Conservation (phyloP, 2,888 invertebrate species). For the Apocheima hispidaria region DNA sequence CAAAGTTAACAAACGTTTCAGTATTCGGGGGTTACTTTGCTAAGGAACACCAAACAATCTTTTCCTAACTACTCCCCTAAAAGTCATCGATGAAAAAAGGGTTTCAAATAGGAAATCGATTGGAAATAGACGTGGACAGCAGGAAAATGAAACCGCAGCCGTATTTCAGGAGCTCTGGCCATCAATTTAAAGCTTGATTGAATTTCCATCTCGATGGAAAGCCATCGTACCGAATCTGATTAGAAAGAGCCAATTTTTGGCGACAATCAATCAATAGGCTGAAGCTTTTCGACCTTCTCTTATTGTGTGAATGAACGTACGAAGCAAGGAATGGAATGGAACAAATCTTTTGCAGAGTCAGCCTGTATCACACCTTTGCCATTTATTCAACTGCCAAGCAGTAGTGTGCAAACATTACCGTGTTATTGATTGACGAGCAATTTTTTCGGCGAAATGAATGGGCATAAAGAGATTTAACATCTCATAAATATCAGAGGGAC, state of each 20-base stretch:
- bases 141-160: slow-evolving; percentile 34
- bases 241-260: slow-evolving; percentile 33
- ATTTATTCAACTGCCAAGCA: too few species aligned
- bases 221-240: slow-evolving; percentile 25
- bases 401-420: too few species aligned
- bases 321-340: neutral
- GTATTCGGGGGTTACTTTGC: too few species aligned
- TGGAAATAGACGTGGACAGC: slow-evolving; percentile 29
- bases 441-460: too few species aligned
- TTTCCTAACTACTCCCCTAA: slow-evolving; percentile 17
- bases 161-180: slow-evolving; percentile 28
- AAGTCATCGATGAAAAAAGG: slow-evolving; percentile 20
- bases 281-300: slow-evolving; percentile 9
- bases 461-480: too few species aligned
- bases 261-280: slow-evolving; percentile 26
- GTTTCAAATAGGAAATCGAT: slow-evolving; percentile 36
- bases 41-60: too few species aligned
- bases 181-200: slow-evolving; percentile 37
- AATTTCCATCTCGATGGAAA: slow-evolving; percentile 31
- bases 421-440: too few species aligned
- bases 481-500: too few species aligned
- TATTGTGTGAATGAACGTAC: neutral
- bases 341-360: neutral
- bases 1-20: too few species aligned
- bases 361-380: too few species aligned